phyloP scores from a whole-genome alignment of 1,140 invertebrate genomes.

The Aphis gossypii region DNA sequence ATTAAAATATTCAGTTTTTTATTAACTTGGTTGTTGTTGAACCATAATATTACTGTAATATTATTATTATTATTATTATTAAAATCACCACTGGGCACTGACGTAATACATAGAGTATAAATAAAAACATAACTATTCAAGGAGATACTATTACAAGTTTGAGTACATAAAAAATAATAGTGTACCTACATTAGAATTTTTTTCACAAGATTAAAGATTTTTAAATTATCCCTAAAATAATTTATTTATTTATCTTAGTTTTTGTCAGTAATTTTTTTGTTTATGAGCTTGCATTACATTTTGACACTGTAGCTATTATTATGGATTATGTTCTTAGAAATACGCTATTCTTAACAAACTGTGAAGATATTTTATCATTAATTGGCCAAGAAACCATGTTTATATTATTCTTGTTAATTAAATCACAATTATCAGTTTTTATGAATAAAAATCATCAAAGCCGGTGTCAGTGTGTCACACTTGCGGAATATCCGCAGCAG shows the following conservation, averaged over 20 bases:
- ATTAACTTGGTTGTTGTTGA: neutral
- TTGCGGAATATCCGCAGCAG: no score
- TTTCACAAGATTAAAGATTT: conserved; percentile 83
- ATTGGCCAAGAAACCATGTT: conserved; percentile 74
- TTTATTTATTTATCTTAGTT: conserved; percentile 70
- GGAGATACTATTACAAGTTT: no score
- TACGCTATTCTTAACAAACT: conserved; percentile 80
- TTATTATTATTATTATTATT: no score
- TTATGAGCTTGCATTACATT: conserved; percentile 76
- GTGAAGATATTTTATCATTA: conserved; percentile 86
- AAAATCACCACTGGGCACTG: no score
- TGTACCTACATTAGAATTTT: conserved; percentile 97
- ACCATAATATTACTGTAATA: neutral
- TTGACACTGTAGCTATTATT: conserved; percentile 76
- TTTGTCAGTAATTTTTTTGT: conserved; percentile 66
- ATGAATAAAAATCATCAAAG: no score
- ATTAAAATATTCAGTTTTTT: neutral
- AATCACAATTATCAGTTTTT: conserved; percentile 19
- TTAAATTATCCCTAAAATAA: conserved; percentile 73
- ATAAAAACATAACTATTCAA: no score
- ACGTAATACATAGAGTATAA: no score
- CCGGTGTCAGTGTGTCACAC: no score
- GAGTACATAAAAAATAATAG: conserved; percentile 67
- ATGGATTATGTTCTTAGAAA: conserved; percentile 69
- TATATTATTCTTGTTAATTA: conserved; percentile 68